A percentile compares a stretch with the other conserved stretches of the same genome.
phyloP scores from a whole-genome alignment of 2,797 vertebrate genomes.

The Pseudochirops cupreus region DNA sequence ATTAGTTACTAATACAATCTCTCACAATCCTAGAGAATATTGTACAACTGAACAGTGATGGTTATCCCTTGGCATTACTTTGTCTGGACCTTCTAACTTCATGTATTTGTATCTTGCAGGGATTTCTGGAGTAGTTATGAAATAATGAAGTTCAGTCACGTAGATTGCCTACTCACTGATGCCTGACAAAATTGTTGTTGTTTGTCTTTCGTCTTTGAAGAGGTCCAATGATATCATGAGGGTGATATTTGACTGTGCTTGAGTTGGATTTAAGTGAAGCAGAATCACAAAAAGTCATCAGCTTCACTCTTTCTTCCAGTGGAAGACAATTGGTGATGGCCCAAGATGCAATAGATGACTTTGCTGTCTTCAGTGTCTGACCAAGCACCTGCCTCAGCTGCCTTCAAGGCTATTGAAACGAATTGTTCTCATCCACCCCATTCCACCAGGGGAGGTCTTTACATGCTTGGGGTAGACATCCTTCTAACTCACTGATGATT shows the following conservation, averaged over 20 bases:
- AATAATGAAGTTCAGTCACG: background rate
- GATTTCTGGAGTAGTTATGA: background rate
- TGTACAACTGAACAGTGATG: background rate
- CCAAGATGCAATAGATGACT: background rate
- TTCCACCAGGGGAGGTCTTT: background rate
- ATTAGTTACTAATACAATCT: background rate
- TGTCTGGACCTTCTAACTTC: background rate
- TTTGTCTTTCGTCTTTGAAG: background rate
- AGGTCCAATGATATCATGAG: background rate
- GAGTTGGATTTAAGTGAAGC: background rate
- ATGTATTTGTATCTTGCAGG: background rate
- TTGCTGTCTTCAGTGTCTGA: background rate
- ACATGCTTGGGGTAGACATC: background rate
- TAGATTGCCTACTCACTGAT: background rate
- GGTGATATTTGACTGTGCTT: background rate
- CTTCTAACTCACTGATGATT: background rate
- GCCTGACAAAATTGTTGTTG: background rate
- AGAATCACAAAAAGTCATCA: background rate
- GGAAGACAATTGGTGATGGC: background rate
- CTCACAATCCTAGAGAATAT: background rate
- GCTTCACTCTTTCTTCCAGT: background rate
- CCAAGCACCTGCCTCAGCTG: background rate
- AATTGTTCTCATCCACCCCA: background rate
- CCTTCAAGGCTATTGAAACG: background rate
- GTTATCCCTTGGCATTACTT: background rate